A percentile compares a stretch with the other conserved stretches of the same genome.
phyloP scores from a whole-genome alignment of 1,140 invertebrate genomes.

The Nixonia krombeini region DNA sequence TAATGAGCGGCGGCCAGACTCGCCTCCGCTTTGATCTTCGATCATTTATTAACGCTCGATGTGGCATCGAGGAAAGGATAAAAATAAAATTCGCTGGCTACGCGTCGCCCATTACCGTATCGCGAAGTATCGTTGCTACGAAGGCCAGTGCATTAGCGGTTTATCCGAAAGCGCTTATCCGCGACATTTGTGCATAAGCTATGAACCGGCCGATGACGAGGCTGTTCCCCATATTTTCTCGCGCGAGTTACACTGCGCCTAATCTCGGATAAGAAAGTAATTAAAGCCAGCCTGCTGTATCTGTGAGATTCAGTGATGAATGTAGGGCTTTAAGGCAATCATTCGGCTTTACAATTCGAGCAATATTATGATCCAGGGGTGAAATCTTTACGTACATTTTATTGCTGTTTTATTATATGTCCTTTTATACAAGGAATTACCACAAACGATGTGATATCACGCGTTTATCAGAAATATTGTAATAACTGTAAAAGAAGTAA shows the following conservation, averaged over 20 bases:
- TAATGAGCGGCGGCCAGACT: slow-evolving; percentile 44
- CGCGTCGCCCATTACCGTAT: slow-evolving; percentile 40
- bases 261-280: slow-evolving; percentile 30
- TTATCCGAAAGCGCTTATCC: no score
- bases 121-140: slow-evolving; percentile 32
- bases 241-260: slow-evolving; percentile 10
- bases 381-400: no score
- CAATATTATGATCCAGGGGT: no score
- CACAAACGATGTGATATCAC: no score
- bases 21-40: slow-evolving; percentile 48
- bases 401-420: no score
- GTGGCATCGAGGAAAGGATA: slow-evolving; percentile 20
- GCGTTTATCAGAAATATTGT: no score
- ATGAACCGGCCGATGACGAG: slow-evolving; percentile 10
- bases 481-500: no score
- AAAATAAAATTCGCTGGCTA: no score
- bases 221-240: slow-evolving; percentile 12
- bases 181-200: not conserved
- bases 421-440: no score
- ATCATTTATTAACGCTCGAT: slow-evolving; percentile 55
- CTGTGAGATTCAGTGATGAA: no score
- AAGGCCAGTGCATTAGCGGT: slow-evolving; percentile 41
- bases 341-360: no score
- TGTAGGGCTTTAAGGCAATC: no score
- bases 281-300: slow-evolving; percentile 26